These are phyloP conservation scores for Scaptodrosophila latifasciaeformis DNA, from an alignment of 2,888 invertebrate genomes.

Conservation along the genomic window DNA sequence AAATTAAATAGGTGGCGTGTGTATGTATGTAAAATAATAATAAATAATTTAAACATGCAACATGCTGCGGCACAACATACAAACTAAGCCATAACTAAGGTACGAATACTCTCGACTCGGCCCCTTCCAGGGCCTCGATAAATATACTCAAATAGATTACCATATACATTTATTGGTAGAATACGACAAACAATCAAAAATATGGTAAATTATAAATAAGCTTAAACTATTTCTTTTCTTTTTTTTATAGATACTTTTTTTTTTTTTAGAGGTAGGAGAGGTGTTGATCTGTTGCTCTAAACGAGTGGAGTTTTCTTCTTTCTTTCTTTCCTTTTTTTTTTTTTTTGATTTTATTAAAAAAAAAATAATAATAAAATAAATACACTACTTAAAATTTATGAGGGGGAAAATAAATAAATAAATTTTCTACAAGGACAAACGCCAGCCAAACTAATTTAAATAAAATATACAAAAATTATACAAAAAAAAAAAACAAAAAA, in stretches of 20 bases:
- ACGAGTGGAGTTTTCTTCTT: slow-evolving; percentile 42
- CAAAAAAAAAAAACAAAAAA: slow-evolving; percentile 49
- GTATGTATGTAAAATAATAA: slow-evolving; percentile 12
- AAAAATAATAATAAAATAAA: slow-evolving; percentile 1
- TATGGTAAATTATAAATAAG: slow-evolving; percentile 23
- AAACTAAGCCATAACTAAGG: slow-evolving; percentile 41
- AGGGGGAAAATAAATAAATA: slow-evolving; percentile 9
- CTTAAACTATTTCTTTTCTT: slow-evolving; percentile 42
- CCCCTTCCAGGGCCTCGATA: too few species aligned
- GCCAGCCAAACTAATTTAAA: slow-evolving; percentile 11
- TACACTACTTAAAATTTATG: too few species aligned
- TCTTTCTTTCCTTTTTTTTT: slow-evolving; percentile 26
- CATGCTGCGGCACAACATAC: slow-evolving; percentile 64
- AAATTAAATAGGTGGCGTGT: slow-evolving; percentile 35
- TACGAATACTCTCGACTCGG: background rate
- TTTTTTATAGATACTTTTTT: too few species aligned
- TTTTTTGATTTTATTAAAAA: slow-evolving; percentile 32
- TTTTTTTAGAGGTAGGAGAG: slow-evolving; percentile 75
- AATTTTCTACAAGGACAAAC: slow-evolving; percentile 17
- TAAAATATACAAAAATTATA: slow-evolving; percentile 40
- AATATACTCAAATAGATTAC: slow-evolving; percentile 23
- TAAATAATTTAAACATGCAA: slow-evolving; percentile 65
- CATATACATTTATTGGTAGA: slow-evolving; percentile 13
- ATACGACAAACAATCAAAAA: slow-evolving; percentile 42
- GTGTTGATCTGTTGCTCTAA: slow-evolving; percentile 75